Percentiles rank a stretch among this genome's conserved stretches.
These are phyloP conservation scores for Tromatobia lineatoria DNA, from an alignment of 2,888 invertebrate species.

Conservation along the genomic window DNA sequence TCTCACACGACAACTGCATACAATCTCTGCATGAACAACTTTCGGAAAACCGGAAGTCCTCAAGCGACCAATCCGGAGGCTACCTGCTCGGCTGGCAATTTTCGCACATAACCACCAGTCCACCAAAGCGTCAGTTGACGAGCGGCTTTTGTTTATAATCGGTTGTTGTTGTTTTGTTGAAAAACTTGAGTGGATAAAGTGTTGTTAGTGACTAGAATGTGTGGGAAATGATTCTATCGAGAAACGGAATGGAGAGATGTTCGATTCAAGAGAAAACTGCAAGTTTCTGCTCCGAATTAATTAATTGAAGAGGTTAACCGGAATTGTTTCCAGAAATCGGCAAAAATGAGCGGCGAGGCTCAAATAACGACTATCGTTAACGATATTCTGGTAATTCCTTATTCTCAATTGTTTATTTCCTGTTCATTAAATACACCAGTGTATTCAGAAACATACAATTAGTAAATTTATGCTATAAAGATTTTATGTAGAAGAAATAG, in stretches of 20 bases:
- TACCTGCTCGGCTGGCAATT: neutral
- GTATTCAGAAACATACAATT: no score
- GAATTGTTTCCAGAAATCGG: neutral
- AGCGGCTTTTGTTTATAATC: constrained; percentile 1
- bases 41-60: neutral
- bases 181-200: neutral
- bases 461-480: no score
- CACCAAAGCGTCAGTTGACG: neutral
- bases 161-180: constrained; percentile 1
- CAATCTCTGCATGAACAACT: no score
- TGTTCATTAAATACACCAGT: no score
- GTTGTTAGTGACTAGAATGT: neutral
- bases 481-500: no score
- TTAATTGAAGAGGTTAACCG: constrained; percentile 21
- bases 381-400: constrained; percentile 88
- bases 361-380: constrained; percentile 89
- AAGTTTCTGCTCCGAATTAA: neutral
- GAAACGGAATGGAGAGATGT: neutral
- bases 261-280: neutral
- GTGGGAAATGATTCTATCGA: neutral
- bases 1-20: no score
- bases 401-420: neutral
- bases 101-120: constrained; percentile 4
- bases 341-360: constrained; percentile 87
- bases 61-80: neutral